phyloP scores from a whole-genome alignment of 2,888 invertebrate species.

The Polietes domitor region DNA sequence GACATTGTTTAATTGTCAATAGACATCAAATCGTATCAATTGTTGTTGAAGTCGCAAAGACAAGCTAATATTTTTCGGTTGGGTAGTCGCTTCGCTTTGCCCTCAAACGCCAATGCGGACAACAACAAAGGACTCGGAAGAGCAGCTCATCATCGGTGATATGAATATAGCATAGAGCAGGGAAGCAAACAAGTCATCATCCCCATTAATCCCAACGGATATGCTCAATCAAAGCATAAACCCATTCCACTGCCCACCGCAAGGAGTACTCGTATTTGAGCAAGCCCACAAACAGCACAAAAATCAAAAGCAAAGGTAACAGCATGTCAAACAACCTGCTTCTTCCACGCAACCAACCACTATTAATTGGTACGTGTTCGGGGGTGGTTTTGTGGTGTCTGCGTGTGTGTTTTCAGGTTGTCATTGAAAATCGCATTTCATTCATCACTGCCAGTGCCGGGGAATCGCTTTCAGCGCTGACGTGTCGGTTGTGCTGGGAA shows the following conservation, averaged over 20 bases:
- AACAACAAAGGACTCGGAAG: conserved; percentile 15
- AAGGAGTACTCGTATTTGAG: conserved; percentile 31
- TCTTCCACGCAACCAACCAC: conserved; percentile 32
- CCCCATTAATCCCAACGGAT: conserved; percentile 79
- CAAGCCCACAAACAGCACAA: conserved; percentile 58
- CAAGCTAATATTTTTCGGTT: conserved; percentile 78
- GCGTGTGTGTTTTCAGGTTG: conserved; percentile 65
- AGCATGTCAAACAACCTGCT: conserved; percentile 59
- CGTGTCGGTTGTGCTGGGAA: neutral
- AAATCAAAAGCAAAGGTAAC: conserved; percentile 71
- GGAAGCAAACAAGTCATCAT: conserved; percentile 70
- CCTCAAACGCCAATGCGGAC: neutral
- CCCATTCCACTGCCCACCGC: conserved; percentile 26
- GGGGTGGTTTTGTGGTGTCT: conserved; percentile 68
- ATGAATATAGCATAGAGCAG: conserved; percentile 31
- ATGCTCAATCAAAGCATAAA: conserved; percentile 78
- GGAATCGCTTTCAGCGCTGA: conserved; percentile 25
- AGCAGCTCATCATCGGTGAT: conserved; percentile 55
- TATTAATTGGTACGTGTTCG: conserved; percentile 38
- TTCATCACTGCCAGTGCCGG: conserved; percentile 72
- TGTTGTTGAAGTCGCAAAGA: conserved; percentile 69
- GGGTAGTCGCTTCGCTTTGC: conserved; percentile 69
- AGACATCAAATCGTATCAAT: conserved; percentile 78
- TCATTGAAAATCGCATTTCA: conserved; percentile 76
- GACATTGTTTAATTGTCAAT: conserved; percentile 79